phyloP scores from a whole-genome alignment of 2,113 vertebrate genomes.

The Lagopus muta region DNA sequence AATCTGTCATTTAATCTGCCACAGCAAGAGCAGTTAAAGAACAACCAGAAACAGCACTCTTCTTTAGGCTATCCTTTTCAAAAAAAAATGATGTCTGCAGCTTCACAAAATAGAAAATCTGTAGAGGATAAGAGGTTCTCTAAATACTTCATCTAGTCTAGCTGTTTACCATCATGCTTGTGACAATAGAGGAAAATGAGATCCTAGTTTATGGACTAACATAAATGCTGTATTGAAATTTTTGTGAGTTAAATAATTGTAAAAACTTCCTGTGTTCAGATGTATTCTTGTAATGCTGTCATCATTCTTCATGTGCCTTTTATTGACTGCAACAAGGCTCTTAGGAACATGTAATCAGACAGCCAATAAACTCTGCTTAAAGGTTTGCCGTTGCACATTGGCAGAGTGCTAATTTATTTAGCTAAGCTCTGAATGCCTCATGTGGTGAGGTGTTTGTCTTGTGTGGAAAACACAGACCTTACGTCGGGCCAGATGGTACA shows the following conservation, averaged over 20 bases:
- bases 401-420: background rate
- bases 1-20: background rate
- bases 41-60: background rate
- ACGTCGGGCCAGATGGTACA: background rate
- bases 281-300: background rate
- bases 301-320: background rate
- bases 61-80: background rate
- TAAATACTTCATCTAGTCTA: background rate
- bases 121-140: accelerated
- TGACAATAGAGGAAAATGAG: background rate
- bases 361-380: background rate
- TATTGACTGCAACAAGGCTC: slow-evolving; percentile 19
- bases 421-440: background rate
- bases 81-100: background rate
- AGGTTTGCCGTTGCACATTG: background rate
- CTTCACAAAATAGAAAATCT: background rate
- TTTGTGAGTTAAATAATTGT: background rate
- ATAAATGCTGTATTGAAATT: background rate
- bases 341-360: background rate
- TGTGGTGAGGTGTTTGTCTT: background rate
- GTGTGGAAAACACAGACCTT: background rate
- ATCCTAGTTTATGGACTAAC: background rate
- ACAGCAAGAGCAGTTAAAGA: background rate
- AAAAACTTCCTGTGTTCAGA: background rate
- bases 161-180: background rate